A percentile compares a stretch with the other conserved stretches of the same genome.
Conservation (phyloP, 2,797 vertebrate genomes). For the Thaleichthys pacificus region DNA sequence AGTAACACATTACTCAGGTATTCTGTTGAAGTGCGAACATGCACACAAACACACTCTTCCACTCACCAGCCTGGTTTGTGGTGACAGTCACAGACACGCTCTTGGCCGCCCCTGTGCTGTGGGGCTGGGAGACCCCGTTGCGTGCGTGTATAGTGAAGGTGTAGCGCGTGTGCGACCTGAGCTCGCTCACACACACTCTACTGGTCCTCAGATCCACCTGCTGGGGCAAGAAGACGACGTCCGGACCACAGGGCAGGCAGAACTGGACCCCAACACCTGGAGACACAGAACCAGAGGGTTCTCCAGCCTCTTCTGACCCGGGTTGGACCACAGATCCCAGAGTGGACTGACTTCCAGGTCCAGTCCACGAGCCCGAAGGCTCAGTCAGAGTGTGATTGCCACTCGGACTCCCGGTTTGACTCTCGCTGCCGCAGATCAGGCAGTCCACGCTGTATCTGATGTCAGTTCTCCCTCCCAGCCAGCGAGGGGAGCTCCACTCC, state of each 20-base stretch:
- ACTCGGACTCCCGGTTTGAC: slow-evolving; percentile 18
- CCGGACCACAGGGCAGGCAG: slow-evolving; percentile 86
- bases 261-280: slow-evolving; percentile 60
- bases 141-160: slow-evolving; percentile 92
- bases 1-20: not conserved
- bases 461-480: slow-evolving; percentile 83
- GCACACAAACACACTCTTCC: not conserved
- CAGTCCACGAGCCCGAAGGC: slow-evolving; percentile 14
- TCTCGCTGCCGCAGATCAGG: slow-evolving; percentile 71
- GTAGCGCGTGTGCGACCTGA: slow-evolving; percentile 95
- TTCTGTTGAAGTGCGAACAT: not conserved
- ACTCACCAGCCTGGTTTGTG: slow-evolving; percentile 95
- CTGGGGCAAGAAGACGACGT: slow-evolving; percentile 88
- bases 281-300: slow-evolving; percentile 55
- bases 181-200: slow-evolving; percentile 93
- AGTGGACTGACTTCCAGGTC: slow-evolving; percentile 31
- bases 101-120: slow-evolving; percentile 83
- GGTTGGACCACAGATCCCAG: slow-evolving; percentile 61
- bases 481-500: slow-evolving; percentile 90
- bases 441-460: slow-evolving; percentile 88
- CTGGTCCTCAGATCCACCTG: slow-evolving; percentile 82
- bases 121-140: slow-evolving; percentile 89
- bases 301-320: slow-evolving; percentile 62
- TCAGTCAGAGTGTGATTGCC: slow-evolving; percentile 40
- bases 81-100: slow-evolving; percentile 94